Percentiles rank a stretch among this genome's conserved stretches.
phyloP scores from a whole-genome alignment of 1,140 invertebrate genomes.

The Patella vulgata region DNA sequence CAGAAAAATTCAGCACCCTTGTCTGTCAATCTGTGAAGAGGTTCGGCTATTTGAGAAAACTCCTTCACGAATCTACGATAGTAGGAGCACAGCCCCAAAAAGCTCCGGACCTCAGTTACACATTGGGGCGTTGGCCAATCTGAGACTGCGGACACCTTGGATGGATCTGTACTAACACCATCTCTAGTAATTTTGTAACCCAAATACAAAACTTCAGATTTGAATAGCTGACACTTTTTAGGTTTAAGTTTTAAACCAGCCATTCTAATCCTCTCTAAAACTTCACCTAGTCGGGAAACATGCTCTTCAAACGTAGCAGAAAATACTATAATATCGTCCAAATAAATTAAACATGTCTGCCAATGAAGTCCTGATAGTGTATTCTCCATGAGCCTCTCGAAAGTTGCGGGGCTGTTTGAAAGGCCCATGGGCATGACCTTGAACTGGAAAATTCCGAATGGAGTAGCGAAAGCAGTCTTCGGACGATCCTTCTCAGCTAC shows the following conservation, averaged over 20 bases:
- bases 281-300: slow-evolving; percentile 9
- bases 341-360: slow-evolving; percentile 16
- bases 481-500: slow-evolving; percentile 49
- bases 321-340: no score
- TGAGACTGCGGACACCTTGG: slow-evolving; percentile 17
- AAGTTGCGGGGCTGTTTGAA: slow-evolving; percentile 24
- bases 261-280: slow-evolving; percentile 14
- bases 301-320: slow-evolving; percentile 24
- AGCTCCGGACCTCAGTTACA: slow-evolving; percentile 62
- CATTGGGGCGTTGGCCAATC: slow-evolving; percentile 52
- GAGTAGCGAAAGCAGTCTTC: slow-evolving; percentile 49
- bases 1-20: slow-evolving; percentile 57
- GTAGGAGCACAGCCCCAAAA: slow-evolving; percentile 67
- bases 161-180: slow-evolving; percentile 16
- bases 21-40: slow-evolving; percentile 57
- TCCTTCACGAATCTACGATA: slow-evolving; percentile 66
- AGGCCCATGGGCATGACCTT: slow-evolving; percentile 5
- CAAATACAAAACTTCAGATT: slow-evolving; percentile 20
- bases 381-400: slow-evolving; percentile 21
- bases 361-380: slow-evolving; percentile 6
- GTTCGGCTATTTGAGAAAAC: slow-evolving; percentile 53
- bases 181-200: slow-evolving; percentile 17
- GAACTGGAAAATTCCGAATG: slow-evolving; percentile 7
- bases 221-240: slow-evolving; percentile 22
- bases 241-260: slow-evolving; percentile 22